These are phyloP conservation scores for Gavia stellata DNA, from an alignment of 2,113 vertebrate species.

Conservation along the genomic window DNA sequence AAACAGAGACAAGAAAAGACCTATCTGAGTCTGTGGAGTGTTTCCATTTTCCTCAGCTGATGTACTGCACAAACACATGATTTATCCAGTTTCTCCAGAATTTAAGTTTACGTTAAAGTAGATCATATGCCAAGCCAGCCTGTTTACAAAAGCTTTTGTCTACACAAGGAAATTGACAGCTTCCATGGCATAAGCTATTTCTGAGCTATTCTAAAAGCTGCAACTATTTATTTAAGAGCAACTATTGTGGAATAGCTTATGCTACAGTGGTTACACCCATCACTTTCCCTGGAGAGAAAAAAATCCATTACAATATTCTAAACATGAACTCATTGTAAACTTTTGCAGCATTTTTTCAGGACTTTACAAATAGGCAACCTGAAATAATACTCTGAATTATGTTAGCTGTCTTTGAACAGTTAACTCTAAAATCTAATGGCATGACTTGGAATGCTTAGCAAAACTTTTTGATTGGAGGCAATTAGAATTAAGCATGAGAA, in stretches of 20 bases:
- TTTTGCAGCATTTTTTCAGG: background rate
- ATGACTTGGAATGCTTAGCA: background rate
- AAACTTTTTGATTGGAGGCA: background rate
- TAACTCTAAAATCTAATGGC: background rate
- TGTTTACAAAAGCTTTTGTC: background rate
- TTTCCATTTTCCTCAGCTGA: background rate
- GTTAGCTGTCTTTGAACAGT: background rate
- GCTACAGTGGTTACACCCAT: slow-evolving; percentile 39
- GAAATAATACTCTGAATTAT: background rate
- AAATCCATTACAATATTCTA: slow-evolving; percentile 23
- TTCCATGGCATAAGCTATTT: background rate
- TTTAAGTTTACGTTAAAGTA: background rate
- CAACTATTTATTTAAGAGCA: background rate
- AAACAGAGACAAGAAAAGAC: background rate
- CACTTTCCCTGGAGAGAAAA: background rate
- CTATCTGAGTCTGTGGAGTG: background rate
- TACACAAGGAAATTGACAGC: background rate
- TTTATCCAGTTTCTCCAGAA: background rate
- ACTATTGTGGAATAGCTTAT: slow-evolving; percentile 17
- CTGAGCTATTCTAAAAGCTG: background rate
- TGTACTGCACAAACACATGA: background rate
- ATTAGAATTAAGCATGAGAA: background rate
- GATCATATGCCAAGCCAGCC: background rate
- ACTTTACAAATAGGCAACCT: background rate
- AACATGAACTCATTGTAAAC: background rate